Conservation (phyloP, 1,140 invertebrate species). For the Batillaria attramentaria region DNA sequence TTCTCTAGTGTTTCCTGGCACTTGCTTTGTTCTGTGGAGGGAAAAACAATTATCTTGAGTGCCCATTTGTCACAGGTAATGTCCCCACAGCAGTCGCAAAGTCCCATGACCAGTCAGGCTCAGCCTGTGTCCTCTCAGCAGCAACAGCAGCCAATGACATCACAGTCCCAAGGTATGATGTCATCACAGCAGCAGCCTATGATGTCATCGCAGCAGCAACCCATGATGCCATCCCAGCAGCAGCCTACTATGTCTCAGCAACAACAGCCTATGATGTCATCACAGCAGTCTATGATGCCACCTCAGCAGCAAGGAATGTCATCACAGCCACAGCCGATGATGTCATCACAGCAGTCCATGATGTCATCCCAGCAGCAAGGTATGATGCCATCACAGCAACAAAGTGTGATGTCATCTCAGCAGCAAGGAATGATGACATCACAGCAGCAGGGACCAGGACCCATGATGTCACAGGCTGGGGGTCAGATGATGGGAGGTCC, state of each 20-base stretch:
- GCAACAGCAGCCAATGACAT: not conserved
- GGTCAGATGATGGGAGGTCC: constrained; percentile 35
- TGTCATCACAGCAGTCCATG: constrained; percentile 50
- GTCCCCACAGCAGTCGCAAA: constrained; percentile 31
- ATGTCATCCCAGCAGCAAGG: constrained; percentile 59
- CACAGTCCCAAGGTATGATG: constrained; percentile 43
- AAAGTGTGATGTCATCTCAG: constrained; percentile 39
- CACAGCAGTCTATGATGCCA: constrained; percentile 59
- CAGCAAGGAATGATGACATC: constrained; percentile 46
- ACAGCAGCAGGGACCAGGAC: constrained; percentile 39
- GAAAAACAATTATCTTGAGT: no score
- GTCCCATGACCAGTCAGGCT: constrained; percentile 20
- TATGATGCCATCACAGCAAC: constrained; percentile 43
- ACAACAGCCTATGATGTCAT: constrained; percentile 52
- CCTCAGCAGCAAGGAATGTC: constrained; percentile 45
- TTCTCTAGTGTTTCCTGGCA: no score
- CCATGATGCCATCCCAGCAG: constrained; percentile 50
- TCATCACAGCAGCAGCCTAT: constrained; percentile 20
- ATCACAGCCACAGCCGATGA: constrained; percentile 52
- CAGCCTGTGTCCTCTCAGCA: constrained; percentile 40
- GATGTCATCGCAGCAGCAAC: not conserved
- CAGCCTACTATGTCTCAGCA: constrained; percentile 61
- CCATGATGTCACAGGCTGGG: constrained; percentile 50
- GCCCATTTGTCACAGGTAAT: constrained; percentile 41
- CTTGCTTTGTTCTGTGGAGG: no score